phyloP scores from a whole-genome alignment of 2,113 vertebrate species.

The Physeter macrocephalus region DNA sequence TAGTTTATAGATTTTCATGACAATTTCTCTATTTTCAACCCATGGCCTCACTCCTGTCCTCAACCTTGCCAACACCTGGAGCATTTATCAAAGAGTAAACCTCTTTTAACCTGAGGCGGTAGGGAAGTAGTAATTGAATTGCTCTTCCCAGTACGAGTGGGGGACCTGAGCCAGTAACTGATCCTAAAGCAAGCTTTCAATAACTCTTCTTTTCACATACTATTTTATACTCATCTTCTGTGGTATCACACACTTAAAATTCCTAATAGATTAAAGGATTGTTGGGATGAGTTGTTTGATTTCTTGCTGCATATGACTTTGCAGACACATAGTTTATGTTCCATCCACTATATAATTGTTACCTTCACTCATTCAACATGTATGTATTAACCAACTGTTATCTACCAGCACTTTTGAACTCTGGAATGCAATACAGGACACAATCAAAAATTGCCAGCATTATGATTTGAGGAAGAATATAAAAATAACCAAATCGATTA shows the following conservation, averaged over 20 bases:
- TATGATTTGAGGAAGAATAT: not conserved
- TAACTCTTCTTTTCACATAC: not conserved
- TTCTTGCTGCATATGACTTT: not conserved
- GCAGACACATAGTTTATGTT: not conserved
- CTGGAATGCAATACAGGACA: not conserved
- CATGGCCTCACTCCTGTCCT: not conserved
- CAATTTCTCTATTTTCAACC: not conserved
- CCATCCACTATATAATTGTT: not conserved
- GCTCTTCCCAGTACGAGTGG: not conserved
- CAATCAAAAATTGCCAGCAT: not conserved
- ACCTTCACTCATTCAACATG: not conserved
- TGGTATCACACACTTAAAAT: not conserved
- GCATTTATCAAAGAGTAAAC: not conserved
- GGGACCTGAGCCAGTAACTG: not conserved
- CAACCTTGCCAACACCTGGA: not conserved
- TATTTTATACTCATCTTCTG: not conserved
- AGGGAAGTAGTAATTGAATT: not conserved
- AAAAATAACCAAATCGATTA: not conserved
- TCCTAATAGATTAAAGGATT: not conserved
- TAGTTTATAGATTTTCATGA: not conserved
- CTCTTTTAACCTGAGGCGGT: not conserved
- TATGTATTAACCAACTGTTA: not conserved
- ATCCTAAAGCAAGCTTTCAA: not conserved
- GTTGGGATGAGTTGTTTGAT: not conserved
- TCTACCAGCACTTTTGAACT: not conserved